Evolutionary conservation across 2,888 invertebrate genomes (phyloP).

Genomic region (Carterocephalus palaemon): DNA sequence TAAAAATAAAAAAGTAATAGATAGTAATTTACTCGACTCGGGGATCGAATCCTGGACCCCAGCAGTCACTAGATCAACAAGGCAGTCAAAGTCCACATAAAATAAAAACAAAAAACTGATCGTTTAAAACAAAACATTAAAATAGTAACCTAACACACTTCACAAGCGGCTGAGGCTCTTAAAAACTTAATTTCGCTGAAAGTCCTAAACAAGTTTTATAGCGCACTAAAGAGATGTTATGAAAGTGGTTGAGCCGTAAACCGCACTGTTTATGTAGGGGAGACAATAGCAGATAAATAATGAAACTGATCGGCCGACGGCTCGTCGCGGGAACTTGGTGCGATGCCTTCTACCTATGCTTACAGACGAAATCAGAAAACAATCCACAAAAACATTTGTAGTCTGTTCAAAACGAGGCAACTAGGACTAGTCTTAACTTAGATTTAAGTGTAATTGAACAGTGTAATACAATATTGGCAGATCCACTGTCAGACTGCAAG

Average conservation of each 20-base stretch:
- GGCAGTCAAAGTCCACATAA: neutral
- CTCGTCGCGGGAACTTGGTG: constrained; percentile 14
- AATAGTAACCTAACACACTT: neutral
- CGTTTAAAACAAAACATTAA: neutral
- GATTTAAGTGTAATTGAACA: no score
- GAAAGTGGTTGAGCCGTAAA: constrained; percentile 53
- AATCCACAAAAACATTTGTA: no score
- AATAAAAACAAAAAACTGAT: neutral
- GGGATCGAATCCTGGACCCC: no score
- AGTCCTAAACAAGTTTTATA: constrained; percentile 51
- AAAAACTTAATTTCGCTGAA: constrained; percentile 55
- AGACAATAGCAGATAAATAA: constrained; percentile 73
- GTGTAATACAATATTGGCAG: no score
- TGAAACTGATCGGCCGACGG: constrained; percentile 55
- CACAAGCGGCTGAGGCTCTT: constrained; percentile 29
- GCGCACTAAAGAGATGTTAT: constrained; percentile 55
- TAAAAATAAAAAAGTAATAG: no score
- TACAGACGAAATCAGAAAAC: no score
- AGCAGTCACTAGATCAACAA: no score
- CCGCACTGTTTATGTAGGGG: constrained; percentile 51
- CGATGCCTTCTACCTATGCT: no score
- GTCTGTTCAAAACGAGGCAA: no score
- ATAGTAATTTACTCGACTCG: no score
- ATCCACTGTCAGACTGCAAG: no score
- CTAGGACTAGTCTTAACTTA: no score